phyloP scores from a whole-genome alignment of 2,113 vertebrate species.

The Triplophysa dalaica region DNA sequence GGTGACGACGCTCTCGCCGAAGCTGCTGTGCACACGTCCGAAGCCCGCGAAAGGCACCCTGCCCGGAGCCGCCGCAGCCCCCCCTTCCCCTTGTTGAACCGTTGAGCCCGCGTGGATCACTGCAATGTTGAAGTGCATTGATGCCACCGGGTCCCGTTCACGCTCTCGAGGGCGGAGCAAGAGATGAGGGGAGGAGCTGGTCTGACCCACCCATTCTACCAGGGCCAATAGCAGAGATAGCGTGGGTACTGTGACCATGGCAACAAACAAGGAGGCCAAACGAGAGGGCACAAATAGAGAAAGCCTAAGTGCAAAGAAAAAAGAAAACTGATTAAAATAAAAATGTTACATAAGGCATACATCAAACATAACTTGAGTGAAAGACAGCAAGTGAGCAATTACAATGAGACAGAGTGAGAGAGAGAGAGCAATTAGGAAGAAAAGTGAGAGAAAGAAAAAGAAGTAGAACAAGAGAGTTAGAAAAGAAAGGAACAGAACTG shows the following conservation, averaged over 20 bases:
- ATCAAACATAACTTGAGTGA: background rate
- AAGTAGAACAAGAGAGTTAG: constrained; percentile 15
- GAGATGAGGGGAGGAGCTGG: constrained; percentile 73
- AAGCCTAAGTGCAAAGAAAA: constrained; percentile 63
- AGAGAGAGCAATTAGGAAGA: constrained; percentile 23
- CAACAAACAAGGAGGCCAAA: constrained; percentile 70
- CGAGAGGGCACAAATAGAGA: constrained; percentile 71
- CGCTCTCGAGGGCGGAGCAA: constrained; percentile 78
- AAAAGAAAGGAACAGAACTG: constrained; percentile 45
- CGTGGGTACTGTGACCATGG: constrained; percentile 79
- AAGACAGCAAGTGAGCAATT: constrained; percentile 25
- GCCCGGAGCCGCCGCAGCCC: constrained; percentile 74
- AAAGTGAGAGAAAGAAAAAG: background rate
- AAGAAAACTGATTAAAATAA: background rate
- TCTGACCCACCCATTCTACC: constrained; percentile 80
- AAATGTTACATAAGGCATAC: background rate
- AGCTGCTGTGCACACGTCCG: constrained; percentile 79
- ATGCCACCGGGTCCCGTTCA: constrained; percentile 73
- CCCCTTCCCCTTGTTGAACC: constrained; percentile 71
- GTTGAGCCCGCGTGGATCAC: constrained; percentile 77
- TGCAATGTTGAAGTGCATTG: constrained; percentile 80
- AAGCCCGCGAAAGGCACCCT: constrained; percentile 84
- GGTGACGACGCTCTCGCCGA: constrained; percentile 81
- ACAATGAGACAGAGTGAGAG: constrained; percentile 17
- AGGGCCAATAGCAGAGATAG: constrained; percentile 86